Base-by-base conservation (phyloP, 2,797 vertebrate genomes). In the Anas capensis region DNA sequence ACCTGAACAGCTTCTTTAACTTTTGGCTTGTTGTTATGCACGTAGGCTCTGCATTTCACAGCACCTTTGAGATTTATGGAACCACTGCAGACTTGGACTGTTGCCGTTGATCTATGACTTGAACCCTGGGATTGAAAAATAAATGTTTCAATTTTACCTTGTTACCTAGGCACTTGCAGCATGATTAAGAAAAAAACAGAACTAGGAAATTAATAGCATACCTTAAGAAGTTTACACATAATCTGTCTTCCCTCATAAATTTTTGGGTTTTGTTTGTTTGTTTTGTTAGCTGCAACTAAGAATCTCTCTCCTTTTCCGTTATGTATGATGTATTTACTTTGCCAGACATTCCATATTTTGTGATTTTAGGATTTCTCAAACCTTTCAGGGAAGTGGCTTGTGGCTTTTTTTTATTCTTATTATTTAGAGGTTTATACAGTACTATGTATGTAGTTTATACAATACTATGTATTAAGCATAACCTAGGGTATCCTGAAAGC, bases 11-110 rank as follows among this genome's bases (percentile, higher is more conserved):
- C 99, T 56, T 98, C 98, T 94, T 98, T 98, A 61, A 98, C 98
- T 96, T 98, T 99, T 38, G 99, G 98, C 93, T 98, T 99, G 97
- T 97, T 99, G 98, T 96, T 98, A 85, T 99, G 98, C 26, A 99
- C 3, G 79, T 98, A 99, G 62, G 98, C 99, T 98, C 98, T 98
- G 96, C 99, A 98, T 69, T 98, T 98, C 84, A 99, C 97, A 15
- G 97, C 95, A 38, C 99, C 99, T 77, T 96, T 98, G 66, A 99
- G 93, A 13, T 97, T 98, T 53, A 99, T 92, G 21, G 98, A 98
- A 64, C 98, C 98, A 1, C 98, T 98, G 93, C 99, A 99, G 61
- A 87, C 68, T 91, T 98, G 98, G 48, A 99, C 98, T 5, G 96
- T 97, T 16, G 98, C 98, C 31, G 98, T 97, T 40, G 94, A 96